Conservation (phyloP, 2,888 invertebrate genomes). For the Hemicrepidius hirtus region DNA sequence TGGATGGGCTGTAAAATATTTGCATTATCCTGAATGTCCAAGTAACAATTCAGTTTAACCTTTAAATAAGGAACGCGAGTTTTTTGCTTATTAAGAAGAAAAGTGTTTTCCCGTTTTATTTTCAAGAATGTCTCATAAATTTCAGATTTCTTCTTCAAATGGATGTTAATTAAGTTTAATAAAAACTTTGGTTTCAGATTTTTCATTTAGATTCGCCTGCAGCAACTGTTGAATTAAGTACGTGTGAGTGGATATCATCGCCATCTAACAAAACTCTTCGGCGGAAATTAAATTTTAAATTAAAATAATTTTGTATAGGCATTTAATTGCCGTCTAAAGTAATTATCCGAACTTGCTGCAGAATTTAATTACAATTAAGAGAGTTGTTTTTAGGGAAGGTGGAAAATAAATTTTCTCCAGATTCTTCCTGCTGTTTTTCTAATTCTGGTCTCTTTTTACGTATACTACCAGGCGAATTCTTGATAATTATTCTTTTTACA, state of each 20-base stretch:
- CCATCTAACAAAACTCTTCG: slow-evolving; percentile 52
- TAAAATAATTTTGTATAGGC: slow-evolving; percentile 69
- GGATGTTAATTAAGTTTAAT: slow-evolving; percentile 63
- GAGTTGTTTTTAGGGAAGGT: slow-evolving; percentile 60
- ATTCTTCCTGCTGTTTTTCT: slow-evolving; percentile 41
- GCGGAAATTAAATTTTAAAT: slow-evolving; percentile 66
- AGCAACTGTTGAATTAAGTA: slow-evolving; percentile 60
- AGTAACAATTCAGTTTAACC: slow-evolving; percentile 9
- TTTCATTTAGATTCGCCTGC: slow-evolving; percentile 62
- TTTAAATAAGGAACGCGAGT: neutral
- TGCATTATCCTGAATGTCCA: neutral
- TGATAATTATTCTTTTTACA: slow-evolving; percentile 1
- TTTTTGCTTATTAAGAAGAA: slow-evolving; percentile 2
- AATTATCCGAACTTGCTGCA: slow-evolving; percentile 61
- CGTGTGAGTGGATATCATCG: slow-evolving; percentile 58
- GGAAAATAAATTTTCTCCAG: slow-evolving; percentile 51
- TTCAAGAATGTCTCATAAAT: slow-evolving; percentile 56
- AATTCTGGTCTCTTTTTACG: slow-evolving; percentile 21
- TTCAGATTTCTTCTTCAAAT: slow-evolving; percentile 60
- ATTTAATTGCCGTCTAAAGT: slow-evolving; percentile 67
- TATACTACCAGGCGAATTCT: neutral
- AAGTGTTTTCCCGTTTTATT: slow-evolving; percentile 19
- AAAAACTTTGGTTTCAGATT: slow-evolving; percentile 62
- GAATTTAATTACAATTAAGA: slow-evolving; percentile 64
- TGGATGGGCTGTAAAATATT: neutral